Percentiles rank a stretch among this genome's conserved stretches.
These are phyloP conservation scores for Rhorus exstirpatorius DNA, from an alignment of 2,888 invertebrate genomes.

Conservation along the genomic window DNA sequence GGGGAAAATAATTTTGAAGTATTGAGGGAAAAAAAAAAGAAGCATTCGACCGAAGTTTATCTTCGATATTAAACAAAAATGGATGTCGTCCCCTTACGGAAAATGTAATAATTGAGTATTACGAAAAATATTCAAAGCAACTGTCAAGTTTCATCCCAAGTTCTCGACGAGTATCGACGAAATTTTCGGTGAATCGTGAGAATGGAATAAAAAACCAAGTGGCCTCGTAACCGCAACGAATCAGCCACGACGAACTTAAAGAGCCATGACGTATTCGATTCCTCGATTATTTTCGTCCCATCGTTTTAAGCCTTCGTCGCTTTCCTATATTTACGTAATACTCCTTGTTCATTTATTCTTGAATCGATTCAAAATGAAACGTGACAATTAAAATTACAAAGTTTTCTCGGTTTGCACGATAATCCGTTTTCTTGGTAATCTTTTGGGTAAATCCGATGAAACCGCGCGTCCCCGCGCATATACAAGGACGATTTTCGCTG, in stretches of 20 bases:
- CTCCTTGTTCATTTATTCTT: not conserved
- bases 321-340: not conserved
- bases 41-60: no score
- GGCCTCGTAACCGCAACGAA: conserved; percentile 79
- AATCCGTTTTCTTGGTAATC: conserved; percentile 50
- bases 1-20: no score
- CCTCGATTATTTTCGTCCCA: conserved; percentile 74
- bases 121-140: no score
- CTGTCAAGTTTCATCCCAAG: no score
- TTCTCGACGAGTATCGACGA: no score
- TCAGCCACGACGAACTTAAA: conserved; percentile 79
- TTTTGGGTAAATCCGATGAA: conserved; percentile 44
- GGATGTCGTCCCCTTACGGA: no score
- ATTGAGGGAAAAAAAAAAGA: no score
- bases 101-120: no score
- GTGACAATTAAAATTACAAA: conserved; percentile 32
- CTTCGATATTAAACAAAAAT: no score
- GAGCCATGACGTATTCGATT: conserved; percentile 80
- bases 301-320: not conserved
- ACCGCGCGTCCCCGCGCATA: not conserved
- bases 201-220: conserved; percentile 68
- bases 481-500: conserved; percentile 10
- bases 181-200: conserved; percentile 24
- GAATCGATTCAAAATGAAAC: conserved; percentile 5
- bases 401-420: conserved; percentile 14